Percentiles rank a stretch among this genome's conserved stretches.
These are phyloP conservation scores for Rambutsinella grinnellia DNA, from an alignment of 2,888 invertebrate genomes.

Conservation along the genomic window DNA sequence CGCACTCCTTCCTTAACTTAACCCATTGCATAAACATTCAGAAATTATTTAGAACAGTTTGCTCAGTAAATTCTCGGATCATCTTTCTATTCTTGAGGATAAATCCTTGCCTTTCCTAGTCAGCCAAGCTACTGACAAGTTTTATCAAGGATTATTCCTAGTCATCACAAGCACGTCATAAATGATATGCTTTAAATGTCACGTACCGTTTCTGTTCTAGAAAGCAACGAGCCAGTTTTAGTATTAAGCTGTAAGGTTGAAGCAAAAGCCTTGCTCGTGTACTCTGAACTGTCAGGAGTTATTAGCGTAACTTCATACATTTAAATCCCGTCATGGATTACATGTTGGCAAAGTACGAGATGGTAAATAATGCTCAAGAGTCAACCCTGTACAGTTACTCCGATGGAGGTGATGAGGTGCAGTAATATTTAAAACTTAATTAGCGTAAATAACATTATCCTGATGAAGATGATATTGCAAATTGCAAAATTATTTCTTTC, in stretches of 20 bases:
- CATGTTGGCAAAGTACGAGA: not conserved
- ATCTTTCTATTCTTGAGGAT: too few species aligned
- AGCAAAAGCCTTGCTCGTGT: not conserved
- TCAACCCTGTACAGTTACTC: slow-evolving; percentile 13
- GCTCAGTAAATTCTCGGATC: too few species aligned
- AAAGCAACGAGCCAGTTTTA: slow-evolving; percentile 1
- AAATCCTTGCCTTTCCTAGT: too few species aligned
- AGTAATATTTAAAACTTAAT: slow-evolving; percentile 28
- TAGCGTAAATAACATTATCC: slow-evolving; percentile 13
- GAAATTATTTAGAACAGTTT: too few species aligned
- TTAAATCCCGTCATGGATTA: slow-evolving; percentile 31
- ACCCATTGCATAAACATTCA: too few species aligned
- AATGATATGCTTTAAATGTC: slow-evolving; percentile 29
- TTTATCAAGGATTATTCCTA: not conserved
- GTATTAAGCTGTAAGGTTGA: slow-evolving; percentile 17
- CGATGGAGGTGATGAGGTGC: slow-evolving; percentile 4
- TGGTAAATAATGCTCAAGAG: not conserved
- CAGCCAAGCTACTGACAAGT: not conserved
- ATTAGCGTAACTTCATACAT: slow-evolving; percentile 25
- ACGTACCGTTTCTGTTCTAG: slow-evolving; percentile 23
- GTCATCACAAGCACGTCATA: slow-evolving; percentile 39
- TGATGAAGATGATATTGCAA: not conserved
- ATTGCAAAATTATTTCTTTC: not conserved
- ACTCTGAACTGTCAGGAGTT: slow-evolving; percentile 31
- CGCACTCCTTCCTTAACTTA: too few species aligned